These are phyloP conservation scores for Chalcosyrphus nemorum DNA, from an alignment of 2,888 invertebrate species.

Conservation along the genomic window DNA sequence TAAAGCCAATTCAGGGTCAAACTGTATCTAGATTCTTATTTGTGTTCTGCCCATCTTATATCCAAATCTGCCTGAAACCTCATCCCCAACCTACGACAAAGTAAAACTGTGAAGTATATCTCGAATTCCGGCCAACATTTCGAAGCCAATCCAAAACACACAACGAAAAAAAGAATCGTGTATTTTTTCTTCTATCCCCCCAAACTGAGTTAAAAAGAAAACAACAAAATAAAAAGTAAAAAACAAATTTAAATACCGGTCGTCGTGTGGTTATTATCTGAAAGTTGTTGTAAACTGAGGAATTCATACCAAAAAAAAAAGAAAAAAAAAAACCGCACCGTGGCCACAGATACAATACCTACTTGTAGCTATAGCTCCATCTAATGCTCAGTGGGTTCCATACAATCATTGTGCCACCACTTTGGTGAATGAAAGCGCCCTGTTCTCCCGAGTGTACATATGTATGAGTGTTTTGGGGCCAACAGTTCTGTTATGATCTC, in stretches of 20 bases:
- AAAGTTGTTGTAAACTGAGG: slow-evolving; percentile 58
- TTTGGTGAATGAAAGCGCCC: slow-evolving; percentile 56
- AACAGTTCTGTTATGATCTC: slow-evolving; percentile 32
- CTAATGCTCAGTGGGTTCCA: slow-evolving; percentile 32
- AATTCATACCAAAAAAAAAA: slow-evolving; percentile 56
- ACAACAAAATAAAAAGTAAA: no score
- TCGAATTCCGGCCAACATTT: slow-evolving; percentile 1
- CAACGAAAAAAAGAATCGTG: slow-evolving; percentile 10
- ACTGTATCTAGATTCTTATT: no score
- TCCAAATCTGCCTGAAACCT: no score
- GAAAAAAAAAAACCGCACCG: slow-evolving; percentile 23
- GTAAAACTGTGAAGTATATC: slow-evolving; percentile 14
- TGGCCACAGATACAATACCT: slow-evolving; percentile 7
- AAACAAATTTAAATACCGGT: slow-evolving; percentile 58
- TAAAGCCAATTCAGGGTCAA: no score
- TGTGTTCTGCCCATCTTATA: no score
- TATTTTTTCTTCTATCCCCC: background rate
- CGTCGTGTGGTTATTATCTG: slow-evolving; percentile 58
- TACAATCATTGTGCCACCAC: background rate
- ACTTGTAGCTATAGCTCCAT: background rate
- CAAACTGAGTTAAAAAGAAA: slow-evolving; percentile 19
- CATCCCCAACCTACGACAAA: background rate
- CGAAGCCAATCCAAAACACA: slow-evolving; percentile 8
- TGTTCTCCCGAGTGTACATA: no score
- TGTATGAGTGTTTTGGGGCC: slow-evolving; percentile 21